Conservation (phyloP, 2,797 vertebrate genomes). For the Pseudochirops corinnae region DNA sequence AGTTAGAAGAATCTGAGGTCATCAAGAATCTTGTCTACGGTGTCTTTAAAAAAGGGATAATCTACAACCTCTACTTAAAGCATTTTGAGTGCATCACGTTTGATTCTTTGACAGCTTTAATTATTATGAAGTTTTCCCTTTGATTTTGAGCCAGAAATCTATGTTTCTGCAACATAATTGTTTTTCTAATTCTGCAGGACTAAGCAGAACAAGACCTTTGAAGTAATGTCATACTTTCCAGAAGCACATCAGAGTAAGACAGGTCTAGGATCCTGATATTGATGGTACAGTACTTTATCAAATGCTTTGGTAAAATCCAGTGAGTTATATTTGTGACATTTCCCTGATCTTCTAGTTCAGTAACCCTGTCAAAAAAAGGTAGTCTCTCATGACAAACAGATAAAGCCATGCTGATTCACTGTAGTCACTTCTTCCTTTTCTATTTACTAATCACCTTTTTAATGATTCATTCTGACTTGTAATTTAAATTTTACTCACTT, state of each 20-base stretch:
- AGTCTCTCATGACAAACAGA: neutral
- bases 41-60: neutral
- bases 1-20: neutral
- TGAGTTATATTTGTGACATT: neutral
- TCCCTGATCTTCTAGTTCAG: neutral
- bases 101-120: neutral
- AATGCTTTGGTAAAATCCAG: neutral
- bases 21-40: neutral
- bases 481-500: neutral
- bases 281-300: neutral
- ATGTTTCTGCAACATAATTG: neutral
- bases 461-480: neutral
- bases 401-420: neutral
- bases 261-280: neutral
- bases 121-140: neutral
- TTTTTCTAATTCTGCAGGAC: neutral
- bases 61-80: neutral
- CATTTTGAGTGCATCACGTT: neutral
- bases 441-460: slow-evolving; percentile 33
- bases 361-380: neutral
- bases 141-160: neutral
- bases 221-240: neutral
- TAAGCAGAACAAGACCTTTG: neutral
- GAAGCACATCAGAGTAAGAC: neutral
- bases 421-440: slow-evolving; percentile 43